Conservation (phyloP, 2,888 invertebrate genomes). For the Meiosimyza platycephala region DNA sequence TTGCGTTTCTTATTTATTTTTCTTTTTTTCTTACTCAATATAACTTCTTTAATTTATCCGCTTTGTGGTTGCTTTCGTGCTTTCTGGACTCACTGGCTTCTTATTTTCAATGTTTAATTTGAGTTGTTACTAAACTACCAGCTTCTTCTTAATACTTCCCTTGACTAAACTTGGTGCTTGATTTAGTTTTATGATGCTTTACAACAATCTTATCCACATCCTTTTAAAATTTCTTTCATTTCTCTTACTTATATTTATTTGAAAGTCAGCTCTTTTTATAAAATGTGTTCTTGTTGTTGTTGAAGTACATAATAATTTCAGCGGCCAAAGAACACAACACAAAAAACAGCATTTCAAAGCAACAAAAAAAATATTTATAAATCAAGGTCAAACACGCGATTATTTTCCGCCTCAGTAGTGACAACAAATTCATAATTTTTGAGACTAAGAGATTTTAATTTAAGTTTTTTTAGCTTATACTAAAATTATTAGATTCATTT, state of each 20-base stretch:
- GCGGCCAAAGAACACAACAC: no score
- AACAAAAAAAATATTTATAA: no score
- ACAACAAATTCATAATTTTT: no score
- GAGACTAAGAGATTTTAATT: no score
- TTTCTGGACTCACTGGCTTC: neutral
- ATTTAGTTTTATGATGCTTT: neutral
- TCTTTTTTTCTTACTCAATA: no score
- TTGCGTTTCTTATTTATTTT: no score
- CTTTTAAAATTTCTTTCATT: neutral
- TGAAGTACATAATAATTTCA: neutral
- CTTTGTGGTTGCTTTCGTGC: neutral
- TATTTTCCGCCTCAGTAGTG: no score
- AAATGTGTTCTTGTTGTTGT: neutral
- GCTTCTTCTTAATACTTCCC: neutral
- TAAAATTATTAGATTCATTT: no score
- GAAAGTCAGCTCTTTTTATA: neutral
- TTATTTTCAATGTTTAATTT: slow-evolving; percentile 3
- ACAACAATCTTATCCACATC: neutral
- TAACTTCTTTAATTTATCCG: neutral
- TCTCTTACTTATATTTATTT: neutral
- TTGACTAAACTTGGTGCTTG: neutral
- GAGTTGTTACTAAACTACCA: neutral
- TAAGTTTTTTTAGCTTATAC: no score
- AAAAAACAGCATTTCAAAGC: no score
- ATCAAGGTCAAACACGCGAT: no score